phyloP scores from a whole-genome alignment of 2,888 invertebrate species.

The Sphecodes monilicornis region DNA sequence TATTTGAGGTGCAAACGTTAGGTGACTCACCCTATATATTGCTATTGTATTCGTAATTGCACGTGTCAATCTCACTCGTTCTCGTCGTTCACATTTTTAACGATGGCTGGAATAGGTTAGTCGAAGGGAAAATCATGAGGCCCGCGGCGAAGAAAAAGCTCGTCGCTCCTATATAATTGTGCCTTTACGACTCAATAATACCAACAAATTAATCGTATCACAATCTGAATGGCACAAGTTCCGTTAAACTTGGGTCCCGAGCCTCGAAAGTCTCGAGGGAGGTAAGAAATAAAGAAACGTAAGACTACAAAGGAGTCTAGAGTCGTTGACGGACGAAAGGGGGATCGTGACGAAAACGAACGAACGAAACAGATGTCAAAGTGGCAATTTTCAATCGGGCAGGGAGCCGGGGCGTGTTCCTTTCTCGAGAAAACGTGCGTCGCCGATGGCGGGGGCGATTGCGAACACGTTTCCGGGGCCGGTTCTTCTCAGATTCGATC shows the following conservation, averaged over 20 bases:
- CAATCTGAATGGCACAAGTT: not conserved
- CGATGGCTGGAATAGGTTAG: no score
- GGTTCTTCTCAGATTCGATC: conserved; percentile 37
- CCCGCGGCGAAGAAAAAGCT: no score
- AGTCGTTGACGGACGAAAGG: not conserved
- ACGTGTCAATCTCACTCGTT: no score
- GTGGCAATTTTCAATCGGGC: conserved; percentile 52
- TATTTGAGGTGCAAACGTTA: no score
- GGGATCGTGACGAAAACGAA: conserved; percentile 6
- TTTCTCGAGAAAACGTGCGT: conserved; percentile 34
- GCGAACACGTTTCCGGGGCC: conserved; percentile 52
- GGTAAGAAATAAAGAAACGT: not conserved
- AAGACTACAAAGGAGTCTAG: not conserved
- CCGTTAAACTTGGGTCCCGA: not conserved
- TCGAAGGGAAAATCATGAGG: no score
- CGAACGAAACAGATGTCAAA: conserved; percentile 39
- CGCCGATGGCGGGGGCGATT: conserved; percentile 25
- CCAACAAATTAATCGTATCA: no score
- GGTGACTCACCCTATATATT: no score
- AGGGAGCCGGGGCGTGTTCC: conserved; percentile 24
- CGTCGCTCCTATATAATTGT: no score
- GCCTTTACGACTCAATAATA: no score
- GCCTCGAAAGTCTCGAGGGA: no score
- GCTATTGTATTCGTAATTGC: no score
- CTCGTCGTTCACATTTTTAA: no score